phyloP scores from a whole-genome alignment of 2,113 vertebrate genomes.

The Amphiprion percula region DNA sequence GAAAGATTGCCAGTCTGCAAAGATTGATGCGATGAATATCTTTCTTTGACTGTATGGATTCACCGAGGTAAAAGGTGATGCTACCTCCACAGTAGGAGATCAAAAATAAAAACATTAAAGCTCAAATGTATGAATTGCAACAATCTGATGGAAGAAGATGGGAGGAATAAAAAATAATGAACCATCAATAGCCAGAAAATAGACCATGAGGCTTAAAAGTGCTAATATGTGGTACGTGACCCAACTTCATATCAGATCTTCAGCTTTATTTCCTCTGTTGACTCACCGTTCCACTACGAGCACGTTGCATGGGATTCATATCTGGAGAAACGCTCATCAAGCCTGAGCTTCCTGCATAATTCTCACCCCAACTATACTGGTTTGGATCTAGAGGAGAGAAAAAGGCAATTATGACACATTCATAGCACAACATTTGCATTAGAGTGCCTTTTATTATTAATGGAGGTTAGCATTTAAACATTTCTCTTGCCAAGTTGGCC shows the following conservation, averaged over 20 bases:
- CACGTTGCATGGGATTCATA: slow-evolving; percentile 91
- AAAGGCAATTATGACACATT: background rate
- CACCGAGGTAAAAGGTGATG: background rate
- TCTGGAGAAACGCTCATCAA: slow-evolving; percentile 96
- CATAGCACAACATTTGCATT: background rate
- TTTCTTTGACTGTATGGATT: slow-evolving; percentile 10
- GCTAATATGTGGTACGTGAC: background rate
- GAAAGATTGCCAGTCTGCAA: slow-evolving; percentile 41
- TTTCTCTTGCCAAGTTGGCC: too few relatives aligned
- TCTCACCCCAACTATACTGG: slow-evolving; percentile 98
- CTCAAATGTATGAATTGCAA: background rate
- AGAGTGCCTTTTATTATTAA: too few relatives aligned
- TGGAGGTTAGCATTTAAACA: too few relatives aligned
- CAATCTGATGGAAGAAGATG: background rate
- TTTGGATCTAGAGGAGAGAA: slow-evolving; percentile 89
- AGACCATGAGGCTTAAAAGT: background rate
- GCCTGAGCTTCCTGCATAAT: slow-evolving; percentile 97
- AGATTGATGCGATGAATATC: slow-evolving; percentile 17
- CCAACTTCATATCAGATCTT: background rate
- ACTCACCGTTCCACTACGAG: slow-evolving; percentile 96
- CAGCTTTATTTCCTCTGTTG: background rate
- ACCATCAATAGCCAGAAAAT: slow-evolving; percentile 1
- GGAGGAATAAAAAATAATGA: background rate
- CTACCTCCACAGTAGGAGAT: background rate
- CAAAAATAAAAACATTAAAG: background rate